Evolutionary conservation across 2,113 vertebrate genomes (phyloP), one percentile per base, ranked within the genome.

Genomic region (Argyrosomus japonicus): DNA sequence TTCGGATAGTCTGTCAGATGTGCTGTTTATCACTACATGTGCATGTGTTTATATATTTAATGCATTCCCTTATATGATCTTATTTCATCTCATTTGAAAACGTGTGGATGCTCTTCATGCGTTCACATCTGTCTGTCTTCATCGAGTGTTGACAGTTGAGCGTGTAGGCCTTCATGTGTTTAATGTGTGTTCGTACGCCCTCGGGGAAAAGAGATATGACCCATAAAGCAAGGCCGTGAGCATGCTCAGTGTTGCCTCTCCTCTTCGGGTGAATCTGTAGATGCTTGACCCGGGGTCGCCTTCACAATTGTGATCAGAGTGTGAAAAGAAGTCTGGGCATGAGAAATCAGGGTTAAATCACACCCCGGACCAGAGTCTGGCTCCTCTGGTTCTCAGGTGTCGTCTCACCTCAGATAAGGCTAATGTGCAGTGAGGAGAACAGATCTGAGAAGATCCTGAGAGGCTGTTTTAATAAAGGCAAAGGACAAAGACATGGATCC

Each of bases 341-440:
- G 84, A 83, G 67, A 84, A 85, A 70, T 48, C 23, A 7, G 81
- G 81, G 48, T 87, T 77, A 60, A 81, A 60, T 92, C 87, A 8
- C 91, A 87, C 92, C 83, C 62, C 4, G 4, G 32, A 62, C 63
- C 77, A 0, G 36, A 81, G 89, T 93, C 89, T 92, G 56, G 71
- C 89, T 90, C 89, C 88, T 88, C 83, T 56, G 81, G 40, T 77
- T 85, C 80, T 83, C 90, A 91, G 88, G 91, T 89, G 90, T 83
- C 79, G 79, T 76, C 81, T 78, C 92, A 82, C 90, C 88, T 85
- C 84, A 19, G 81, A 87, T 80, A 64, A 92, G 63, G 57, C 62
- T 85, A 54, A 91, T 86, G 83, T 89, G 86, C 21, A 21, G 82
- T 57, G 67, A 67, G 45, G 56, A 71, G 51, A 67, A 14, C 6